A percentile compares a stretch with the other conserved stretches of the same genome.
These are phyloP conservation scores for Serranus cabrilla DNA, from an alignment of 2,797 vertebrate genomes.

Conservation along the genomic window DNA sequence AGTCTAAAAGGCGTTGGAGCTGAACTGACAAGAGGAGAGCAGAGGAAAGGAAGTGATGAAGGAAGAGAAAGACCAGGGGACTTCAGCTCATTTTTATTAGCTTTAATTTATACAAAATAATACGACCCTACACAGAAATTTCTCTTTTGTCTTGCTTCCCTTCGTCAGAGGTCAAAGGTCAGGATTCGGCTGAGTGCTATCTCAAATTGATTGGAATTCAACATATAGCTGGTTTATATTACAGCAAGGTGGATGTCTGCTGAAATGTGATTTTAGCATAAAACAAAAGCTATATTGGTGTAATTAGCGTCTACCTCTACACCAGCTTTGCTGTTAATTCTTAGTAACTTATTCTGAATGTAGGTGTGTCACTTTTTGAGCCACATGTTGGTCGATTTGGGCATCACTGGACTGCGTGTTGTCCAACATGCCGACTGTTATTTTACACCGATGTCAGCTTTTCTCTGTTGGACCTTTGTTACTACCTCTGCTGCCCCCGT, in stretches of 20 bases:
- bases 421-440: too few relatives aligned
- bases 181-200: constrained; percentile 8
- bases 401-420: too few relatives aligned
- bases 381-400: too few relatives aligned
- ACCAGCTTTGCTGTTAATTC: too few relatives aligned
- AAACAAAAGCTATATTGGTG: neutral
- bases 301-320: too few relatives aligned
- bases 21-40: constrained; percentile 45
- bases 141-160: neutral
- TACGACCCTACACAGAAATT: neutral
- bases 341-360: too few relatives aligned
- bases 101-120: constrained; percentile 20
- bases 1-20: constrained; percentile 42
- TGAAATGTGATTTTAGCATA: neutral
- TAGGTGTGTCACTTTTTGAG: too few relatives aligned
- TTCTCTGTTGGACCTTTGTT: too few relatives aligned
- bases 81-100: constrained; percentile 14
- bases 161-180: constrained; percentile 16
- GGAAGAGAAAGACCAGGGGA: neutral
- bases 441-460: too few relatives aligned
- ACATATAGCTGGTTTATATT: neutral
- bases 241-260: neutral
- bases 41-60: neutral
- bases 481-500: too few relatives aligned
- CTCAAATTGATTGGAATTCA: neutral